These are phyloP conservation scores for Microctenopoma steveboyesi DNA, from an alignment of 2,797 vertebrate species.

Conservation along the genomic window DNA sequence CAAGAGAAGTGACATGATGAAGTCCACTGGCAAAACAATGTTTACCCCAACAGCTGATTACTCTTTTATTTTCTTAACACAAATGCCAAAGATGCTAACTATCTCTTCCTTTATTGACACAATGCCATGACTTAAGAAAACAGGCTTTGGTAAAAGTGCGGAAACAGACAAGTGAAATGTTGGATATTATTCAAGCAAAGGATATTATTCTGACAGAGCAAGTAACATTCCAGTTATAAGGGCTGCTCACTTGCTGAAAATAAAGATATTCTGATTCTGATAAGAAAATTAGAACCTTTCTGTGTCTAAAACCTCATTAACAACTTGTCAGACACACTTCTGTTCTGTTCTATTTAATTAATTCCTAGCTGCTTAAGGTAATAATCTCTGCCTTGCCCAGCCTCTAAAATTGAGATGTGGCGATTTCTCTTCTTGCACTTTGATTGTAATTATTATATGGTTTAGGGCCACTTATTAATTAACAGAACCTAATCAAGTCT, in stretches of 20 bases:
- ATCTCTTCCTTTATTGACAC: conserved; percentile 40
- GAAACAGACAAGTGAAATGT: background rate
- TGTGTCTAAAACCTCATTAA: conserved; percentile 8
- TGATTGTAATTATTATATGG: conserved; percentile 37
- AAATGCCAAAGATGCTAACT: conserved; percentile 51
- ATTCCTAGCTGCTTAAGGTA: conserved; percentile 38
- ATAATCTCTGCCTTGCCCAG: conserved; percentile 17
- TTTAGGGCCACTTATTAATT: conserved; percentile 41
- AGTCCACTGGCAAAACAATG: conserved; percentile 8
- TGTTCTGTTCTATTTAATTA: conserved; percentile 42
- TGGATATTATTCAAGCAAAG: background rate
- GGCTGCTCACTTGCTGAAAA: too few species aligned
- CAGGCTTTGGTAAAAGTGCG: background rate
- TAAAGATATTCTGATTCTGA: too few species aligned
- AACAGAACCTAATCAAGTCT: conserved; percentile 27
- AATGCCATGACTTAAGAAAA: conserved; percentile 38
- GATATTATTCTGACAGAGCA: too few species aligned
- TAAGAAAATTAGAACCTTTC: background rate
- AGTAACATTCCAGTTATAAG: too few species aligned
- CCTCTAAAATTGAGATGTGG: conserved; percentile 13
- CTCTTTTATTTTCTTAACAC: conserved; percentile 17
- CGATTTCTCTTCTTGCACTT: conserved; percentile 29
- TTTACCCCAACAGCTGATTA: conserved; percentile 45
- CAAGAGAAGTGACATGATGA: conserved; percentile 18
- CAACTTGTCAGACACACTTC: conserved; percentile 22